A percentile compares a stretch with the other conserved stretches of the same genome.
Evolutionary conservation across 1,140 invertebrate genomes (phyloP).

Genomic region (Riptortus pedestris): DNA sequence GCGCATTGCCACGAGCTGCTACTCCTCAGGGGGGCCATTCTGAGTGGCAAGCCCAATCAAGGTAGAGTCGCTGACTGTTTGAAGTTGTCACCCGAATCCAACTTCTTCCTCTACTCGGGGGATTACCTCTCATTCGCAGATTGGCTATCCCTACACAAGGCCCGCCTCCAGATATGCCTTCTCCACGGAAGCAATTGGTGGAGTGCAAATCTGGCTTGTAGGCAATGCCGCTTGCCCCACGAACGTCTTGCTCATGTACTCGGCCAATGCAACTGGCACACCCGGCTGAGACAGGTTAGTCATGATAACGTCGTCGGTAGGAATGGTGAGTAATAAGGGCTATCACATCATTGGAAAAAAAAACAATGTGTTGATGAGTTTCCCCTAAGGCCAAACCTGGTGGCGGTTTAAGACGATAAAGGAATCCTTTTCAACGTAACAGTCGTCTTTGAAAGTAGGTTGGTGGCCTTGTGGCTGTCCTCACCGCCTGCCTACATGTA

Average conservation of each 20-base stretch:
- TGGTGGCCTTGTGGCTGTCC: background rate
- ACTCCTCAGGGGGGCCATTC: background rate
- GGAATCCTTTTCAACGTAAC: background rate
- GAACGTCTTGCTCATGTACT: background rate
- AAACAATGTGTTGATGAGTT: slow-evolving; percentile 21
- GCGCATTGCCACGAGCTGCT: too few species aligned
- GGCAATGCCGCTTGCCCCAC: background rate
- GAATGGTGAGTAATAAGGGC: background rate
- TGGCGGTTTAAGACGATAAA: slow-evolving; percentile 24
- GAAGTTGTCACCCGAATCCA: background rate
- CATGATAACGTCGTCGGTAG: background rate
- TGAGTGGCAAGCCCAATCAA: background rate
- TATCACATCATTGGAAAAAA: background rate
- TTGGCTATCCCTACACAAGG: background rate
- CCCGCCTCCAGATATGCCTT: slow-evolving; percentile 17
- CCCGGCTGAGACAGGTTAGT: background rate
- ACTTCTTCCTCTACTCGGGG: background rate
- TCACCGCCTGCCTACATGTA: too few species aligned
- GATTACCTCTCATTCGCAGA: slow-evolving; percentile 28
- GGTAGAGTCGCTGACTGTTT: background rate
- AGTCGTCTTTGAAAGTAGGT: background rate
- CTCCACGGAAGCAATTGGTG: slow-evolving; percentile 25
- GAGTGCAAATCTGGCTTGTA: background rate
- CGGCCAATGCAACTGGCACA: background rate
- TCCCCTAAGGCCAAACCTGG: slow-evolving; percentile 33